phyloP scores from a whole-genome alignment of 1,140 invertebrate species.

The Achatina immaculata region DNA sequence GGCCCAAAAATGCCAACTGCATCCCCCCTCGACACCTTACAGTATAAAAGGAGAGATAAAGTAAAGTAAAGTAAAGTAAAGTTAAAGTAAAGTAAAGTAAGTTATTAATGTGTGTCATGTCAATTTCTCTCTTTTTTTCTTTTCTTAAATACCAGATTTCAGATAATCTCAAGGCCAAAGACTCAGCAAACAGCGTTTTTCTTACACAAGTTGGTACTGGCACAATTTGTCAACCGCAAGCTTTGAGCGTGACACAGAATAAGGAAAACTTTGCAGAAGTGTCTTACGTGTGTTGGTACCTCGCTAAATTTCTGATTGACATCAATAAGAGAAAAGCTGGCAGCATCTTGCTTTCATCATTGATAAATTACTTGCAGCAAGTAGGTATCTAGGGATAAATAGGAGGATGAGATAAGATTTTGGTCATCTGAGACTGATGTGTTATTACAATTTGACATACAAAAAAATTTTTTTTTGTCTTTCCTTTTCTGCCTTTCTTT shows the following conservation, averaged over 20 bases:
- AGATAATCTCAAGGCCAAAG: not conserved
- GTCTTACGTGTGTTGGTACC: not conserved
- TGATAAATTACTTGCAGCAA: constrained; percentile 3
- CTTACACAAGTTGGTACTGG: not conserved
- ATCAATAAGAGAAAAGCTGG: not conserved
- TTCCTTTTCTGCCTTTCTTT: too few relatives aligned
- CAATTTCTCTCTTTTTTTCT: too few relatives aligned
- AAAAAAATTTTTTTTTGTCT: too few relatives aligned
- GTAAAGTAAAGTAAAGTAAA: too few relatives aligned
- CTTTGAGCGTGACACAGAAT: not conserved
- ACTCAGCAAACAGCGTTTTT: not conserved
- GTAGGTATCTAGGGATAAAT: not conserved
- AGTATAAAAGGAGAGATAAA: too few relatives aligned
- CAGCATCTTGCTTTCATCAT: not conserved
- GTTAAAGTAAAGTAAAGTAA: too few relatives aligned
- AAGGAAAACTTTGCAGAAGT: not conserved
- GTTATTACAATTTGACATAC: too few relatives aligned
- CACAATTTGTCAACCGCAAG: not conserved
- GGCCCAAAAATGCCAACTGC: too few relatives aligned
- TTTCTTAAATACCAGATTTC: not conserved
- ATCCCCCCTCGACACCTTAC: too few relatives aligned
- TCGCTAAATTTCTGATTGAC: not conserved
- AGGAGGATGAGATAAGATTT: too few relatives aligned
- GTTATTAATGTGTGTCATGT: too few relatives aligned
- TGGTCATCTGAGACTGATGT: too few relatives aligned